These are phyloP conservation scores for Morpho deidamia DNA, from an alignment of 2,888 invertebrate species.

Conservation along the genomic window DNA sequence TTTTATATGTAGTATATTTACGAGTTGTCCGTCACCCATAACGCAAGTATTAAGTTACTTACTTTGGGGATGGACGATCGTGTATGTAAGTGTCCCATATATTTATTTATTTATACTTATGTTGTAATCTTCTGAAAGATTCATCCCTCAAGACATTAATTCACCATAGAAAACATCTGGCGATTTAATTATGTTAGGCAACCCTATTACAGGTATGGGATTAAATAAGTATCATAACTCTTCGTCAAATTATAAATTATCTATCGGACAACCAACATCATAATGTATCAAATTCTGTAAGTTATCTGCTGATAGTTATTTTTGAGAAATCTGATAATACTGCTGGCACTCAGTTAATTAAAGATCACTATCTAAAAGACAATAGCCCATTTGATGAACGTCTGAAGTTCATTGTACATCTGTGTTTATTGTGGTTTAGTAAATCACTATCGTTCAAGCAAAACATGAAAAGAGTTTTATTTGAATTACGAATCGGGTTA, in stretches of 20 bases:
- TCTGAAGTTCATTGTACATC: conserved; percentile 5
- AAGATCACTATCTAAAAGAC: conserved; percentile 13
- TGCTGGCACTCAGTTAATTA: conserved; percentile 9
- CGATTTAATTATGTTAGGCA: too few relatives aligned
- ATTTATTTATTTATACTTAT: too few relatives aligned
- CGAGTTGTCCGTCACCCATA: too few relatives aligned
- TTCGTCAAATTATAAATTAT: neutral
- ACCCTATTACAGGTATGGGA: too few relatives aligned
- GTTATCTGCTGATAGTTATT: neutral
- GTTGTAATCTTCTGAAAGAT: too few relatives aligned
- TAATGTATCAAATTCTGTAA: conserved; percentile 1
- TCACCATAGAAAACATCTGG: too few relatives aligned
- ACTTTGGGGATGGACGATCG: too few relatives aligned
- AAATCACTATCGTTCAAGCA: neutral
- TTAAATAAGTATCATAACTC: neutral
- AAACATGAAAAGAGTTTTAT: neutral
- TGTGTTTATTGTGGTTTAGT: neutral
- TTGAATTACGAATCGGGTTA: neutral
- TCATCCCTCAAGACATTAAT: too few relatives aligned
- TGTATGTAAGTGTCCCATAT: too few relatives aligned
- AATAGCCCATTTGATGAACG: conserved; percentile 5
- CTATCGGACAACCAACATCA: neutral
- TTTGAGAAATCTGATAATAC: conserved; percentile 6
- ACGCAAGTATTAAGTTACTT: too few relatives aligned
- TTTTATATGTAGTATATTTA: too few relatives aligned